phyloP scores from a whole-genome alignment of 2,113 vertebrate genomes.

The Abramis brama region DNA sequence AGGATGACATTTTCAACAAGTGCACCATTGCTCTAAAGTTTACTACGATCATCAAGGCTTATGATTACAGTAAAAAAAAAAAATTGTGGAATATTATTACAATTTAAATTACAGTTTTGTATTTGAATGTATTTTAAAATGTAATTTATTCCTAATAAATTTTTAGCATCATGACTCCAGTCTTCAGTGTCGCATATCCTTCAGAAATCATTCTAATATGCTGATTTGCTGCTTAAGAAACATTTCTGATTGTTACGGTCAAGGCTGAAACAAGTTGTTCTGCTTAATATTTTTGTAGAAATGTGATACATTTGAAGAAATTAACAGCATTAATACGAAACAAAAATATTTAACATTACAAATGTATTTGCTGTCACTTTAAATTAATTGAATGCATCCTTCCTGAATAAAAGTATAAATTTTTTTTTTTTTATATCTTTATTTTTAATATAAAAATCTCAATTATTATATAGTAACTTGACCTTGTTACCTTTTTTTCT shows the following conservation, averaged over 20 bases:
- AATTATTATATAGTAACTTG: not conserved
- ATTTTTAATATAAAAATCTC: no score
- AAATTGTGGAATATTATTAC: not conserved
- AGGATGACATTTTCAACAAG: not conserved
- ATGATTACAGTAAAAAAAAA: no score
- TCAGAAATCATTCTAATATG: not conserved
- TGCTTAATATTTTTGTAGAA: not conserved
- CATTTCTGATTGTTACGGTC: not conserved
- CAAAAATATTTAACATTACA: no score
- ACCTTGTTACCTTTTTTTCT: not conserved
- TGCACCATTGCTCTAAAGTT: not conserved
- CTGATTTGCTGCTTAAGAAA: not conserved
- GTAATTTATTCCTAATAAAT: no score
- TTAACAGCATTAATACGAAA: no score
- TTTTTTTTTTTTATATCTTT: no score
- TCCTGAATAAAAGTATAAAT: not conserved
- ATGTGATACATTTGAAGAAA: not conserved
- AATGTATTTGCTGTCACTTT: no score
- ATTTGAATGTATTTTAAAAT: no score
- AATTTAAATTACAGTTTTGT: no score
- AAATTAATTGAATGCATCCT: no score
- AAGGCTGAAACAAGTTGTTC: not conserved
- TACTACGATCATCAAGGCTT: not conserved
- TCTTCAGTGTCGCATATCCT: not conserved
- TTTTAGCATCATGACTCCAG: no score